Evolutionary conservation across 1,140 invertebrate species (phyloP).

Genomic region (Drosophila miranda): DNA sequence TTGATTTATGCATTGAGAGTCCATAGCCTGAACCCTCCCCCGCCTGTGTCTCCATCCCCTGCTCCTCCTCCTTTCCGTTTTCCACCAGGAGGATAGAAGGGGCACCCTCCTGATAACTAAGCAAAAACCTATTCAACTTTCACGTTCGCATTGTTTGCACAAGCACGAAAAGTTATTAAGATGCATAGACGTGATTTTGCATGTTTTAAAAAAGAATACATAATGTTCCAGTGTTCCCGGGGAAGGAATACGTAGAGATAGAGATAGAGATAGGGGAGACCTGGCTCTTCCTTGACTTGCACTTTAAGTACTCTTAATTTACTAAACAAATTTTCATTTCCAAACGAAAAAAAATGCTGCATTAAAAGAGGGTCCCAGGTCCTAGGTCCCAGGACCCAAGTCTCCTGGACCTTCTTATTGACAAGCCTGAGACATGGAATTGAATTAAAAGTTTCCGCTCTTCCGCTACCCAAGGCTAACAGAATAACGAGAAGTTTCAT

Average conservation of each 20-base stretch:
- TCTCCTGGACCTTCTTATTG: constrained; percentile 45
- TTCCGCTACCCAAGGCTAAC: constrained; percentile 7
- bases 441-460: constrained; percentile 70
- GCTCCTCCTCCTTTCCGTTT: neutral
- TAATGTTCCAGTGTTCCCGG: constrained; percentile 28
- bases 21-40: constrained; percentile 12
- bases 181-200: constrained; percentile 76
- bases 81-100: constrained; percentile 11
- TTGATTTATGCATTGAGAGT: constrained; percentile 59
- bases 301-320: constrained; percentile 62
- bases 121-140: constrained; percentile 72
- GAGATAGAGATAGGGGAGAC: neutral
- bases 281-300: constrained; percentile 23
- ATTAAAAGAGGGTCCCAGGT: constrained; percentile 17
- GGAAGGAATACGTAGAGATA: constrained; percentile 19
- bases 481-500: constrained; percentile 54
- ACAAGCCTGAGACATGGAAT: constrained; percentile 71
- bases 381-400: neutral
- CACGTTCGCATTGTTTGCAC: constrained; percentile 75
- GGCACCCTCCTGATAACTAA: constrained; percentile 53
- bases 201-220: constrained; percentile 69
- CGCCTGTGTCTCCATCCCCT: neutral
- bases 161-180: constrained; percentile 77
- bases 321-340: constrained; percentile 59
- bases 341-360: constrained; percentile 37